Conservation (phyloP, 2,797 vertebrate genomes). For the Babyrousa celebensis region DNA sequence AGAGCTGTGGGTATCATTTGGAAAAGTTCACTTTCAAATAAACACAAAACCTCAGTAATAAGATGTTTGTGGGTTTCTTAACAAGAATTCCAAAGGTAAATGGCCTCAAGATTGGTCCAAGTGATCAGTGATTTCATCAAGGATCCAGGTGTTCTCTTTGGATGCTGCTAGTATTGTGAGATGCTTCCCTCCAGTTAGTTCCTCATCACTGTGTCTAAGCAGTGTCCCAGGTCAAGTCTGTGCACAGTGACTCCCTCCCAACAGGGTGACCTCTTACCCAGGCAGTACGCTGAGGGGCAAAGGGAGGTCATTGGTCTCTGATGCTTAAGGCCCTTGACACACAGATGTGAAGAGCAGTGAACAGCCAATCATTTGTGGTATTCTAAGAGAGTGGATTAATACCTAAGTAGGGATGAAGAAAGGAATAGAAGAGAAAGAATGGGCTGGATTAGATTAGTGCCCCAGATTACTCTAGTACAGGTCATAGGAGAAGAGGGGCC, state of each 20-base stretch:
- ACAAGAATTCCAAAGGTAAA: background rate
- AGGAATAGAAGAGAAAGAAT: background rate
- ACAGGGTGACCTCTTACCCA: background rate
- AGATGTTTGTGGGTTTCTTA: background rate
- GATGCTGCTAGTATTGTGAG: background rate
- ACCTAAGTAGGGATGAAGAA: background rate
- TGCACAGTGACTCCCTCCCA: background rate
- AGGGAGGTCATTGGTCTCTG: background rate
- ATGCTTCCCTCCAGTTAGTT: background rate
- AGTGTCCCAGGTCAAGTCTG: background rate
- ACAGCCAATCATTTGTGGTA: background rate
- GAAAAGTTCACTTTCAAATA: background rate
- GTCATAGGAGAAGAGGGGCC: background rate
- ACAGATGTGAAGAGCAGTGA: background rate
- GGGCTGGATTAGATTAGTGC: background rate
- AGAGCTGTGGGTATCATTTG: background rate
- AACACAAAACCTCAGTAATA: background rate
- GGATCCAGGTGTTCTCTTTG: background rate
- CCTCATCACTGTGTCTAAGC: background rate
- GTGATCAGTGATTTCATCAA: background rate
- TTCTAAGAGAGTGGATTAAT: background rate
- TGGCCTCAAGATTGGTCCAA: background rate
- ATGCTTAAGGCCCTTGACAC: background rate
- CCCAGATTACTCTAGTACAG: too few relatives aligned
- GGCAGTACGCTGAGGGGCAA: background rate